Evolutionary conservation across 92 coral and sea anemone species (phyloP), one percentile per base, ranked within the genome.

Genomic region (Virgularia gustaviana): DNA sequence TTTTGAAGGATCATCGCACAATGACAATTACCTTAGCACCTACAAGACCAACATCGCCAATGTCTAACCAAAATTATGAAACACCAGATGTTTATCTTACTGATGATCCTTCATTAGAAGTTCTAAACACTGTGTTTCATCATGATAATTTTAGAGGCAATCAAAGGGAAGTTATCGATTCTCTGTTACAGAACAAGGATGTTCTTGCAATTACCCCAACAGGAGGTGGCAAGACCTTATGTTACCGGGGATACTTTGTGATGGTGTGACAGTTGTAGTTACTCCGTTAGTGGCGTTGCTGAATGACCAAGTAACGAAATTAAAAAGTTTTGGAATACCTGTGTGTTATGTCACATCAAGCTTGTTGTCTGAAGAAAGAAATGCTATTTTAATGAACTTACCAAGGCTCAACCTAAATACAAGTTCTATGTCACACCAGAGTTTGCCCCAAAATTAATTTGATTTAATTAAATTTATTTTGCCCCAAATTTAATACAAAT

Each of bases 381-480:
- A 55, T 8, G 2, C 8, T 20, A 6, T 56, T 56, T 56, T 56
- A 34, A 56, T 6, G 62, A 56, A 18, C 34, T 56, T 8, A 56
- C 62, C 2, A 56, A 56, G 32, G 1, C 2, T 27, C 15, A 56
- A 2, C 2, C 62, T 0, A 56, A 20, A 20, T 56, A 56, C 3
- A 56, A 56, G 34, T 56, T 56, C 32, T 56, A 56, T 4, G 62
- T 15, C 7, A 56, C 34, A 22, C 62, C 62, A 2, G 62, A 56
- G 13, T 56, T 56, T 56, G 62, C n/a, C n/a, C n/a, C n/a, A n/a
- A n/a, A n/a, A n/a, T n/a, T n/a, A n/a, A n/a, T n/a, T n/a, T n/a
- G n/a, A n/a, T n/a, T n/a, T n/a, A n/a, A n/a, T n/a, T n/a, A n/a
- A n/a, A n/a, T n/a, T n/a, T n/a, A n/a, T n/a, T n/a, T n/a, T n/a